Evolutionary conservation across 2,888 invertebrate genomes (phyloP).

Genomic region (Theretra japonica): DNA sequence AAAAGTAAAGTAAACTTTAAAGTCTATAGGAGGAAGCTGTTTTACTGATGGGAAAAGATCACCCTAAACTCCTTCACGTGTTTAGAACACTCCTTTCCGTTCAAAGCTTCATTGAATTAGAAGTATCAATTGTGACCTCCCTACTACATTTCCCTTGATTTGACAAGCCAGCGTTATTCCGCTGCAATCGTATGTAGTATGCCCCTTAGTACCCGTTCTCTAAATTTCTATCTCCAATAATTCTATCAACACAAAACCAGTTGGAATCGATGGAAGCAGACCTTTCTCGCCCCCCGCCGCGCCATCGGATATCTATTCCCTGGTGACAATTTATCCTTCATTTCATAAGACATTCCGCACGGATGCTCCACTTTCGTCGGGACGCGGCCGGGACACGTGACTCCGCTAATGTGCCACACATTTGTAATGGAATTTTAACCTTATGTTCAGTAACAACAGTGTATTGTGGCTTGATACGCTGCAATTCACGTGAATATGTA

Average conservation of each 20-base stretch:
- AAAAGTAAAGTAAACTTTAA: too few species aligned
- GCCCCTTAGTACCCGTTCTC: neutral
- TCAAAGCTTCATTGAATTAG: too few species aligned
- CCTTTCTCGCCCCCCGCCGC: constrained; percentile 1
- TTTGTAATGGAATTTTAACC: constrained; percentile 39
- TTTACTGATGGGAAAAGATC: too few species aligned
- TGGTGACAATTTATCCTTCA: constrained; percentile 63
- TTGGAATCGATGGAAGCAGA: neutral
- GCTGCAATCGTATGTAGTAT: neutral
- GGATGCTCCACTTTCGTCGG: constrained; percentile 63
- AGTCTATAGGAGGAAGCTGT: too few species aligned
- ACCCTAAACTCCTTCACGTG: too few species aligned
- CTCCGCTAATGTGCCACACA: constrained; percentile 42
- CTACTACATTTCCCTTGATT: too few species aligned
- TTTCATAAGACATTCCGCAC: constrained; percentile 68
- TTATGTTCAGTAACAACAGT: constrained; percentile 39
- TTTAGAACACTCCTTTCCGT: too few species aligned
- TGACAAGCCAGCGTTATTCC: too few species aligned
- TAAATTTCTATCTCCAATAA: neutral
- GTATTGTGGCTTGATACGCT: constrained; percentile 54
- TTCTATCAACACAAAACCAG: neutral
- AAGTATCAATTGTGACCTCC: too few species aligned
- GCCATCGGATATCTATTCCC: constrained; percentile 41
- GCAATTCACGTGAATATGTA: constrained; percentile 9
- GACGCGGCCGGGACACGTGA: constrained; percentile 55